Evolutionary conservation across 2,113 vertebrate genomes (phyloP).

Genomic region (Hyaena hyaena): DNA sequence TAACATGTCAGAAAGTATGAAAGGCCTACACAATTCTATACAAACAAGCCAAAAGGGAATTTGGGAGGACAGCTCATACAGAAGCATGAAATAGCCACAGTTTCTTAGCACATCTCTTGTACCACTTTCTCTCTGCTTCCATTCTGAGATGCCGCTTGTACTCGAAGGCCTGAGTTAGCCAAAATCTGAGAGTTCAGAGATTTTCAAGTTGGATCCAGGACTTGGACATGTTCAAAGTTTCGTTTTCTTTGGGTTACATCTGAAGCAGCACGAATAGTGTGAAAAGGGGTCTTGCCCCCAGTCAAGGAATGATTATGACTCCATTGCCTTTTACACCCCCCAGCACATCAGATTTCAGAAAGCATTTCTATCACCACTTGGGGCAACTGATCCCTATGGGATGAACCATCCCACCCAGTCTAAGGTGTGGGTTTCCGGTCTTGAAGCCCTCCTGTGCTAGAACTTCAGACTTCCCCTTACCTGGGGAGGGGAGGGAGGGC

Average conservation of each 20-base stretch:
- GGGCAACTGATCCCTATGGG: neutral
- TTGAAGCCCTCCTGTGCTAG: neutral
- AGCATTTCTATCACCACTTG: neutral
- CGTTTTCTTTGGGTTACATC: neutral
- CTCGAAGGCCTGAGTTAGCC: neutral
- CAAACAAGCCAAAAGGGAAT: neutral
- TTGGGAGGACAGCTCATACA: neutral
- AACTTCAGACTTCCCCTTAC: neutral
- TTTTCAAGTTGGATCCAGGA: neutral
- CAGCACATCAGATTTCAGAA: neutral
- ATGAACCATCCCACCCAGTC: neutral
- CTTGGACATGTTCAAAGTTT: neutral
- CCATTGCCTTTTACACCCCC: neutral
- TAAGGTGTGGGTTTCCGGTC: neutral
- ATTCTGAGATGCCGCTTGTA: neutral
- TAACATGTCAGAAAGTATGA: neutral
- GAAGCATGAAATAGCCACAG: neutral
- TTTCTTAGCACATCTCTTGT: neutral
- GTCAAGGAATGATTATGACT: neutral
- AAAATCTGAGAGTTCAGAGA: neutral
- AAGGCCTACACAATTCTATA: neutral
- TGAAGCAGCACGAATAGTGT: neutral
- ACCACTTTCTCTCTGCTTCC: neutral
- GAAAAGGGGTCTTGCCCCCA: neutral
- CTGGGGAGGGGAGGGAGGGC: neutral